phyloP scores from a whole-genome alignment of 2,797 vertebrate genomes.

The Phrynocephalus vlangalii region DNA sequence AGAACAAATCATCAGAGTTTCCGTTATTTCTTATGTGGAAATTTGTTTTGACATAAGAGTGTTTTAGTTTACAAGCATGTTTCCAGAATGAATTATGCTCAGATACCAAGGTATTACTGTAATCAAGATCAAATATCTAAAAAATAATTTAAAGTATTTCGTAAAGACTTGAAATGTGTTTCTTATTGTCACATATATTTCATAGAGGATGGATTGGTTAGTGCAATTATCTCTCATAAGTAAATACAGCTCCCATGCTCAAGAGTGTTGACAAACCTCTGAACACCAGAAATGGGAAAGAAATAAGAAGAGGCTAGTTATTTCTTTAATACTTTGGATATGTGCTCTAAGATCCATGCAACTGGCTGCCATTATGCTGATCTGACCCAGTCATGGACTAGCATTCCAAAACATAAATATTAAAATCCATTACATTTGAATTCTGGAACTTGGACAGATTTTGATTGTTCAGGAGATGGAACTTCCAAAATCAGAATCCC shows the following conservation, averaged over 20 bases:
- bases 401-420: background rate
- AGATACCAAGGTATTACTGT: too few species aligned
- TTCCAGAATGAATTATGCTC: too few species aligned
- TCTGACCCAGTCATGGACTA: background rate
- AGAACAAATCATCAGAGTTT: too few species aligned
- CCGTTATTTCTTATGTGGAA: too few species aligned
- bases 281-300: too few species aligned
- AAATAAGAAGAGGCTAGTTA: background rate
- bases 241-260: background rate
- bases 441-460: background rate
- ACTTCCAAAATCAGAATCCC: too few species aligned
- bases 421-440: background rate
- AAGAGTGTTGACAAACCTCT: background rate
- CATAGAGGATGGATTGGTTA: background rate
- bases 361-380: background rate
- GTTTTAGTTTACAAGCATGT: too few species aligned
- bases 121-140: slow-evolving; percentile 7
- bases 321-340: background rate
- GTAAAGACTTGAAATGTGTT: background rate
- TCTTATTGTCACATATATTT: background rate
- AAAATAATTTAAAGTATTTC: background rate
- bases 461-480: background rate
- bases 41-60: too few species aligned
- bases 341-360: background rate
- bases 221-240: background rate